Evolutionary conservation across 2,113 vertebrate genomes (phyloP).

Genomic region (Paratilapia polleni): DNA sequence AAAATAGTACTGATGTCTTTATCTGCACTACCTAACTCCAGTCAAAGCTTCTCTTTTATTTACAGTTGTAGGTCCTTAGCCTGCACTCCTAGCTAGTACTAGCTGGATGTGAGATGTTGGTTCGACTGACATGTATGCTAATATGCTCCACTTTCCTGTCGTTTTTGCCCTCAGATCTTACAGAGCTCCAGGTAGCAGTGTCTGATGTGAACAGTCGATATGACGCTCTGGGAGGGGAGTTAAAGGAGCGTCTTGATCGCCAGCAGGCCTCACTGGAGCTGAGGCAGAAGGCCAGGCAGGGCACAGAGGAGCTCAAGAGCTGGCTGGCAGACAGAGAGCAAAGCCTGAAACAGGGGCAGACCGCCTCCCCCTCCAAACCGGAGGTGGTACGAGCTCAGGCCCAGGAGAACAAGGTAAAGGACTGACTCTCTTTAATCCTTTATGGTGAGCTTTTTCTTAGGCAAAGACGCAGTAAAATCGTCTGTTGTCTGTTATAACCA

Average conservation of each 20-base stretch:
- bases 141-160: fast-evolving
- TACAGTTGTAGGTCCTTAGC: fast-evolving
- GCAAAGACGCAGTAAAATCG: not conserved
- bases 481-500: no score
- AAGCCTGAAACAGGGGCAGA: slow-evolving; percentile 78
- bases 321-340: slow-evolving; percentile 80
- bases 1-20: not conserved
- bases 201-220: slow-evolving; percentile 87
- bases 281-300: slow-evolving; percentile 83
- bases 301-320: slow-evolving; percentile 78
- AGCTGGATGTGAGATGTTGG: no score
- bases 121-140: not conserved
- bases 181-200: slow-evolving; percentile 92
- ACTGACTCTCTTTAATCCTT: not conserved
- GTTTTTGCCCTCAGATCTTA: slow-evolving; percentile 85
- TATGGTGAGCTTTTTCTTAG: not conserved
- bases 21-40: not conserved
- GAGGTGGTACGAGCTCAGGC: slow-evolving; percentile 90
- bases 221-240: slow-evolving; percentile 83
- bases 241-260: slow-evolving; percentile 80
- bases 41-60: not conserved
- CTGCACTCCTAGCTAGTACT: no score
- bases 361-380: slow-evolving; percentile 86
- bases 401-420: slow-evolving; percentile 93
- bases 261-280: slow-evolving; percentile 83